phyloP scores from a whole-genome alignment of 2,797 vertebrate species.

The Coccyzus lansbergi region DNA sequence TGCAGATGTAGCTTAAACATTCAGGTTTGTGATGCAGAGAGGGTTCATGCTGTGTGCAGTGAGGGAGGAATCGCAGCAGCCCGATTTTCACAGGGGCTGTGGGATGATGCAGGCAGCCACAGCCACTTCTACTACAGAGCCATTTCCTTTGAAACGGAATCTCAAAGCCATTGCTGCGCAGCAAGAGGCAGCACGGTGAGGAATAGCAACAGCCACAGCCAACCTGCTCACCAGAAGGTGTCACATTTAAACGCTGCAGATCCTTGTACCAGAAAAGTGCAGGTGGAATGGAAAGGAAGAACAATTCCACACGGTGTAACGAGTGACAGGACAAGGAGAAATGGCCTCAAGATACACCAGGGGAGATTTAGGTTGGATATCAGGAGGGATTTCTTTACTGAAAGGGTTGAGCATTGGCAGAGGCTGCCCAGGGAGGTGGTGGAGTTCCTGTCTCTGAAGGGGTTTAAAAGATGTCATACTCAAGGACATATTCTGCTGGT shows the following conservation, averaged over 20 bases:
- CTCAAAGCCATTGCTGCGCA: neutral
- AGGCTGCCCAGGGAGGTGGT: too few species aligned
- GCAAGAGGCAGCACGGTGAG: neutral
- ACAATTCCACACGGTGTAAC: neutral
- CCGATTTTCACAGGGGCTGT: neutral
- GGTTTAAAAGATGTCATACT: too few species aligned
- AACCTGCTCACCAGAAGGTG: neutral
- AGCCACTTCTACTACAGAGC: neutral
- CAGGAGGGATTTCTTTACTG: too few species aligned
- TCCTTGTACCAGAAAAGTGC: fast-evolving
- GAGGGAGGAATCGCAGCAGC: neutral
- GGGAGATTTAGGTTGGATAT: too few species aligned
- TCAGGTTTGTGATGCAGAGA: neutral
- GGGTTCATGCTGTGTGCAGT: fast-evolving
- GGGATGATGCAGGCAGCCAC: neutral
- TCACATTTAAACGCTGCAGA: fast-evolving
- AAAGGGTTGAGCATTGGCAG: too few species aligned
- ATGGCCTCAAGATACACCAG: too few species aligned
- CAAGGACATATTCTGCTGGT: too few species aligned
- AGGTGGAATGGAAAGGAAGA: neutral
- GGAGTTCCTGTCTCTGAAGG: too few species aligned
- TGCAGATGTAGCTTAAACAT: neutral
- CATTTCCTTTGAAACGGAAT: neutral
- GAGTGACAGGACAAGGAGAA: too few species aligned
- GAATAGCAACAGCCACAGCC: fast-evolving